phyloP scores from a whole-genome alignment of 1,140 invertebrate genomes.

The Ericerus pela region DNA sequence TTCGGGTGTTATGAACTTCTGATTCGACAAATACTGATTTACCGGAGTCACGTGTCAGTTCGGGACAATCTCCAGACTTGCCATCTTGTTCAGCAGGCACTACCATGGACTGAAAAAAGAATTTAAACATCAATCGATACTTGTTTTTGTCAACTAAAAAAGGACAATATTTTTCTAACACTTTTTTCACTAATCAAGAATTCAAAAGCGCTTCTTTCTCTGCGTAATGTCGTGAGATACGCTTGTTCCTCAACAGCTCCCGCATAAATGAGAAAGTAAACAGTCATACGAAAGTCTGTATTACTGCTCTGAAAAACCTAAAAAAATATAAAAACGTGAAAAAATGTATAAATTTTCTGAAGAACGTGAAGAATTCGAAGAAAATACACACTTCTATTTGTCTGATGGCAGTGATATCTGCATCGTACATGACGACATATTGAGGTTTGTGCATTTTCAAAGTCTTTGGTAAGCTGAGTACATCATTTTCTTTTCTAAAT shows the following conservation, averaged over 20 bases:
- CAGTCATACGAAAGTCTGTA: slow-evolving; percentile 41
- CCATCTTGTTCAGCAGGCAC: slow-evolving; percentile 82
- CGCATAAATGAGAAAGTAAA: slow-evolving; percentile 81
- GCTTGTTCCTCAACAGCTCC: slow-evolving; percentile 90
- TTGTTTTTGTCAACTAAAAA: background rate
- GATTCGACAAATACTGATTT: slow-evolving; percentile 29
- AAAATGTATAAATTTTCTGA: slow-evolving; percentile 41
- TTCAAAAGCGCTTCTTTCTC: slow-evolving; percentile 91
- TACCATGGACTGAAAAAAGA: slow-evolving; percentile 62
- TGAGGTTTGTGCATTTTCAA: slow-evolving; percentile 54
- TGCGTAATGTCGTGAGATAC: slow-evolving; percentile 73
- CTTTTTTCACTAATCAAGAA: slow-evolving; percentile 78
- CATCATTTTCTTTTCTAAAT: slow-evolving; percentile 54
- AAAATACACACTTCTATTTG: slow-evolving; percentile 57
- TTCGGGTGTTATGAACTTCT: slow-evolving; percentile 38
- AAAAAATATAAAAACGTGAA: slow-evolving; percentile 24
- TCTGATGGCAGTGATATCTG: slow-evolving; percentile 68
- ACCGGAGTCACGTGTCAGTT: slow-evolving; percentile 36
- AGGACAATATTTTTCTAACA: slow-evolving; percentile 40
- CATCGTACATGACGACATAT: slow-evolving; percentile 82
- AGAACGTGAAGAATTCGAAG: slow-evolving; percentile 42
- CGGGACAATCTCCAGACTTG: slow-evolving; percentile 53
- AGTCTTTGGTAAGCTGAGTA: slow-evolving; percentile 46
- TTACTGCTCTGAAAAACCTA: slow-evolving; percentile 55
- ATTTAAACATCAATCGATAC: background rate